Base-by-base conservation (phyloP, 2,888 invertebrate species). In the Chalcosyrphus nemorum region DNA sequence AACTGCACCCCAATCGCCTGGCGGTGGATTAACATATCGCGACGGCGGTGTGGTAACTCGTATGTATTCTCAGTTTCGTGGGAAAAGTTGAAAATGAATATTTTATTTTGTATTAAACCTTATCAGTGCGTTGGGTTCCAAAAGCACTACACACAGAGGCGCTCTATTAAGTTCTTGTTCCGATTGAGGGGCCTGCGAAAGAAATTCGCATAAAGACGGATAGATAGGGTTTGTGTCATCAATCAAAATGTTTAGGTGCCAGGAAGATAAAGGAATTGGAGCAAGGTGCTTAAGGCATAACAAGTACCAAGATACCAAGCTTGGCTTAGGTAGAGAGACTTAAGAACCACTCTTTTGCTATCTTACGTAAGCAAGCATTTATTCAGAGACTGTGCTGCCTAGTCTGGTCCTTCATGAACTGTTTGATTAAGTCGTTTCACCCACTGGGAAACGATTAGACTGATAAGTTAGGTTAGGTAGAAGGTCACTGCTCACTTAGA, bases 41-140 rank as follows among this genome's bases (percentile, higher is more conserved):
- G n/a, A n/a, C n/a, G n/a, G 57, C 29, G 68, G 61, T 50, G 76
- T 59, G 59, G 59, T 70, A 56, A 54, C 43, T 66, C 43, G 6
- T 17, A 38, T 41, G 52, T 66, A 70, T 21, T 32, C 21, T 45
- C 29, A 19, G 13, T 2, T 38, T n/a, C 75, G 81, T 81, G 81
- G 81, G 81, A 81, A 81, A 81, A 29, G 63, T 45, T n/a, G n/a
- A n/a, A n/a, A 45, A 47, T 56, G n/a, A n/a, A n/a, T n/a, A n/a
- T n/a, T n/a, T n/a, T n/a, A n/a, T 17, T 35, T 27, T 50, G 45
- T 80, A 9, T 59, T 7, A 7, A 17, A 41, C 15, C 32, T 76
- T 81, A 81, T 81, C 81, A 76, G 47, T 45, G 7, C n/a, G 6
- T 38, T 17, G 43, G 50, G 24, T 27, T 71, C 21, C 24, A 17